phyloP scores from a whole-genome alignment of 2,888 invertebrate genomes.

The Globia sparganii region DNA sequence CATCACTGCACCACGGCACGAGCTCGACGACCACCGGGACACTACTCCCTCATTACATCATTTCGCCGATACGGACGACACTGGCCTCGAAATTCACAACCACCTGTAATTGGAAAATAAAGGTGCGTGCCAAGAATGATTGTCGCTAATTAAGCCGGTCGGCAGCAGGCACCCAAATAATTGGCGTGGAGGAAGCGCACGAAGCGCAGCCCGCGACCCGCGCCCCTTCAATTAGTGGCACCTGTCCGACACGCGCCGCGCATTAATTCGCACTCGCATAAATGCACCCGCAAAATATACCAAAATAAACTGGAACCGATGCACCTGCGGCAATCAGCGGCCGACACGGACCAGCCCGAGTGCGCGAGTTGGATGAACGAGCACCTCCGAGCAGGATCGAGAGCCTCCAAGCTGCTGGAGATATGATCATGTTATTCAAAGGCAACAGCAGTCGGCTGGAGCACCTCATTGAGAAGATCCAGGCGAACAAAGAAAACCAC shows the following conservation, averaged over 20 bases:
- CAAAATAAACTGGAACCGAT: conserved; percentile 87
- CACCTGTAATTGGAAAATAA: conserved; percentile 78
- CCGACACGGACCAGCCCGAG: conserved; percentile 64
- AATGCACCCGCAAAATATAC: conserved; percentile 84
- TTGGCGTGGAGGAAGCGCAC: conserved; percentile 87
- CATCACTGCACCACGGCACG: conserved; percentile 66
- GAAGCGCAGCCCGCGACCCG: conserved; percentile 79
- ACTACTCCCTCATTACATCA: conserved; percentile 51
- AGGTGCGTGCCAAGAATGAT: conserved; percentile 80
- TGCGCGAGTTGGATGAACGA: conserved; percentile 63
- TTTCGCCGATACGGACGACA: conserved; percentile 53
- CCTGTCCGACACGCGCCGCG: conserved; percentile 86
- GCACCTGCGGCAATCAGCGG: conserved; percentile 85
- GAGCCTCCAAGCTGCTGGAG: conserved; percentile 66
- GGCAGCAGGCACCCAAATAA: conserved; percentile 86
- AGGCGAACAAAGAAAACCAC: conserved; percentile 95
- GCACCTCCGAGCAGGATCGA: conserved; percentile 45
- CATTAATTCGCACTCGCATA: conserved; percentile 88
- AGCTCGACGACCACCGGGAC: conserved; percentile 48
- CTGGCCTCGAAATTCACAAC: conserved; percentile 54
- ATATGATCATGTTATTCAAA: conserved; percentile 95
- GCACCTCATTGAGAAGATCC: conserved; percentile 96
- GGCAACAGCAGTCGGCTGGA: conserved; percentile 96
- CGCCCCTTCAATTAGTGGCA: conserved; percentile 87
- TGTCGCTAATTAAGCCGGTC: conserved; percentile 80